These are phyloP conservation scores for Branchellion lobata DNA, from an alignment of 2,888 invertebrate species.

Conservation along the genomic window DNA sequence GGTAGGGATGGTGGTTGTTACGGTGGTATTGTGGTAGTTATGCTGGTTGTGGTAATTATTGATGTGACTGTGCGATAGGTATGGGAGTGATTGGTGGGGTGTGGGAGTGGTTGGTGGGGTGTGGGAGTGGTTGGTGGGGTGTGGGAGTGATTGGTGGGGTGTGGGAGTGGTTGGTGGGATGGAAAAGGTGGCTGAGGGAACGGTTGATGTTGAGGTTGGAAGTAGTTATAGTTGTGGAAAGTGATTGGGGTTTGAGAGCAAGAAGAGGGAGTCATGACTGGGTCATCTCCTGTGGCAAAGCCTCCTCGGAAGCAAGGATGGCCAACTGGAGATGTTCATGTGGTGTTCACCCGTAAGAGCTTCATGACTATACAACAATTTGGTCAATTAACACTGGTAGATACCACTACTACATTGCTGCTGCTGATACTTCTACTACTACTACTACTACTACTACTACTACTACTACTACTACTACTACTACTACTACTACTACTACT, in stretches of 20 bases:
- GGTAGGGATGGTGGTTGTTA: not conserved
- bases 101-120: not conserved
- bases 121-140: not conserved
- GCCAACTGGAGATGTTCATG: too few species aligned
- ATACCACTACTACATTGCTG: not conserved
- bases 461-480: constrained; percentile 27
- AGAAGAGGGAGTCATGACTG: not conserved
- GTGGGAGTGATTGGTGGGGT: too few species aligned
- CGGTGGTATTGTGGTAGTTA: too few species aligned
- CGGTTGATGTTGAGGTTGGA: not conserved
- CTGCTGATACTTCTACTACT: too few species aligned
- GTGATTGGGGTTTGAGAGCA: not conserved
- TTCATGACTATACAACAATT: too few species aligned
- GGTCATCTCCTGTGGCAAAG: too few species aligned
- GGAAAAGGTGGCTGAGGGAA: not conserved
- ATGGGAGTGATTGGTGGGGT: not conserved
- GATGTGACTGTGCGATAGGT: too few species aligned
- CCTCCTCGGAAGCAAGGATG: not conserved
- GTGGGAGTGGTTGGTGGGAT: not conserved
- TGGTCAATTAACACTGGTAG: not conserved
- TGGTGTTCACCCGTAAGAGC: too few species aligned
- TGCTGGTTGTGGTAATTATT: too few species aligned
- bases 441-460: constrained; percentile 29
- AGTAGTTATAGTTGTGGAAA: not conserved
- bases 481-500: not conserved